phyloP scores from a whole-genome alignment of 2,888 invertebrate genomes.

The Calameuta idolon region DNA sequence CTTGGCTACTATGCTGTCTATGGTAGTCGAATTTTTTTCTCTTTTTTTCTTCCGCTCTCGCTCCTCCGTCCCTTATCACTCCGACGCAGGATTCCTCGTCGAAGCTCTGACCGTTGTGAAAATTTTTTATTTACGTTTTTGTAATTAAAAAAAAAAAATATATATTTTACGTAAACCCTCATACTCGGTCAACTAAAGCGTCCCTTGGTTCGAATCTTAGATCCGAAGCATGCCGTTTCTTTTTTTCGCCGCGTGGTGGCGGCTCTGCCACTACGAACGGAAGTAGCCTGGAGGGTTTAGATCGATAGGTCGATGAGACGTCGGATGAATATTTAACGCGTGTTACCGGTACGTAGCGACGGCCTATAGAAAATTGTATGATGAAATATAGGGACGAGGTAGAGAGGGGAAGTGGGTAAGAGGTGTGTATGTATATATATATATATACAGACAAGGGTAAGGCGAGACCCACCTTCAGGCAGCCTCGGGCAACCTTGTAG shows the following conservation, averaged over 20 bases:
- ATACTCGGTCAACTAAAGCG: background rate
- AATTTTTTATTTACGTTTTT: background rate
- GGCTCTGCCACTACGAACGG: background rate
- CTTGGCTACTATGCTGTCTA: conserved; percentile 14
- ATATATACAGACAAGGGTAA: background rate
- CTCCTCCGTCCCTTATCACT: conserved; percentile 9
- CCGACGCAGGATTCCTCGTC: conserved; percentile 11
- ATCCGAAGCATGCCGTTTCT: background rate
- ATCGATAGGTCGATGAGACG: conserved; percentile 9
- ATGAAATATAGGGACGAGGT: background rate
- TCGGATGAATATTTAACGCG: background rate
- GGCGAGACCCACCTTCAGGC: background rate
- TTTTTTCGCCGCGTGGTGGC: background rate
- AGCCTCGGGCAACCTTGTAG: background rate
- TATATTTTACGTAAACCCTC: no score
- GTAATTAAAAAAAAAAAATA: background rate
- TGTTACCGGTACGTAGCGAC: background rate
- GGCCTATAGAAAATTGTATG: conserved; percentile 3
- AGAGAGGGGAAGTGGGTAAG: background rate
- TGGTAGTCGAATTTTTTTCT: conserved; percentile 23
- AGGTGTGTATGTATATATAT: no score
- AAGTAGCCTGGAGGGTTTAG: conserved; percentile 6
- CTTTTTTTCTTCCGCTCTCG: background rate
- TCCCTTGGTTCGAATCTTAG: background rate
- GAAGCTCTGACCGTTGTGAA: background rate